Base-by-base conservation (phyloP, 2,113 vertebrate species). In the Panthera uncia region DNA sequence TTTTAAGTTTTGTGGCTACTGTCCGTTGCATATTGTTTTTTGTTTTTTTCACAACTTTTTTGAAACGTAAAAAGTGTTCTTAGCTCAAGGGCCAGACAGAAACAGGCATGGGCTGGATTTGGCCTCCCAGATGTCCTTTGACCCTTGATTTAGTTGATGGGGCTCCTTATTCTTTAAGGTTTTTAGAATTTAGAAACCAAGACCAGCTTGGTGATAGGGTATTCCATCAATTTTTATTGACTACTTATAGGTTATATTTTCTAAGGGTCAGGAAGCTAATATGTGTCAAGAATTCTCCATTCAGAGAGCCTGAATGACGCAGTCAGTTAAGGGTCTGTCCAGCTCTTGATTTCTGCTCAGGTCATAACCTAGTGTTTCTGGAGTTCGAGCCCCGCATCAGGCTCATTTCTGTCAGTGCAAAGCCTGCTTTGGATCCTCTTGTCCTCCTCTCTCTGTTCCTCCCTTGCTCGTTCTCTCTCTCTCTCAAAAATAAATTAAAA, bases 171-270 rank as follows among this genome's bases (percentile, higher is more conserved):
- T 86, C 83, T 29, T 50, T 86, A 90, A 76, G 27, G 9, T 50
- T 74, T 96, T 33, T 50, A 83, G 52, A 96, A 81, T 89, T 95
- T 68, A 94, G 71, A 80, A 85, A 94, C 29, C 23, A 80, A 93
- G 29, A 41, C 19, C 63, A 12, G 7, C 14, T 66, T 93, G 33
- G 19, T 87, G 55, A 76, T 87, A 55, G 48, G n/a, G 1, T 88
- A 91, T 93, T 27, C 45, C 8, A 55, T 95, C 25, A 86, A n/a
- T 91, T 82, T 96, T 93, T 65, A 84, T 48, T 69, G 45, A 55
- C 65, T 81, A 36, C 36, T 66, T 27, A 36, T 16, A 89, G 21
- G 27, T 91, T 91, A 66, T 83, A 88, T 91, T 94, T 88, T 78
- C 36, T 66, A 69, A 93, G 41, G 18, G 14, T 84, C 18, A 41